These are phyloP conservation scores for Pagrus major DNA, from an alignment of 2,113 vertebrate genomes.

Conservation along the genomic window DNA sequence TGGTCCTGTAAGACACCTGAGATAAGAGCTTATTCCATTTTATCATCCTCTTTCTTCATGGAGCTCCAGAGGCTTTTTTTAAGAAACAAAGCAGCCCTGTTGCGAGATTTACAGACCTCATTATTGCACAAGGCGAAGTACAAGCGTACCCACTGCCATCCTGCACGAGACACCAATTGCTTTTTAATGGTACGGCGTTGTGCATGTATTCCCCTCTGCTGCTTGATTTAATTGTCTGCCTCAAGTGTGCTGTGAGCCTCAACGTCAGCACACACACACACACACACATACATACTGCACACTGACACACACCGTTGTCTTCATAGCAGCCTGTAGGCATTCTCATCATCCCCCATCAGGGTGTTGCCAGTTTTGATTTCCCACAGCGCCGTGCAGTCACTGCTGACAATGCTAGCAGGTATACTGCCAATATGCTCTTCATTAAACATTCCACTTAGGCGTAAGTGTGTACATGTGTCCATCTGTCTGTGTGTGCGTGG, in stretches of 20 bases:
- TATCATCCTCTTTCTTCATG: background rate
- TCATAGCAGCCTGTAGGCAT: conserved; percentile 46
- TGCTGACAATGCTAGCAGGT: conserved; percentile 38
- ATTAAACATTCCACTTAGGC: conserved; percentile 11
- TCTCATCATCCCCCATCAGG: conserved; percentile 46
- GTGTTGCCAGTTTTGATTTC: conserved; percentile 55
- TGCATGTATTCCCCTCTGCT: conserved; percentile 51
- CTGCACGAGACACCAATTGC: conserved; percentile 53
- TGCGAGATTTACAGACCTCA: conserved; percentile 44
- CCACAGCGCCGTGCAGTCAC: conserved; percentile 35
- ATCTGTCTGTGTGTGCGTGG: background rate
- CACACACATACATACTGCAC: background rate
- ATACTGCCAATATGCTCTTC: conserved; percentile 53
- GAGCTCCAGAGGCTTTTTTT: conserved; percentile 29
- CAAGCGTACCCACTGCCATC: conserved; percentile 2
- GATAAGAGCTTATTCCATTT: conserved; percentile 24
- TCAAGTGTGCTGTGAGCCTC: conserved; percentile 38
- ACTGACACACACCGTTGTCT: conserved; percentile 14
- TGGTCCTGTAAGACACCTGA: background rate
- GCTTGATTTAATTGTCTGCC: conserved; percentile 62
- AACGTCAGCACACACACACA: conserved; percentile 7
- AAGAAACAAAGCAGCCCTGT: conserved; percentile 19
- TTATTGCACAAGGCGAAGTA: conserved; percentile 18
- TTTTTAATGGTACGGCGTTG: conserved; percentile 56
- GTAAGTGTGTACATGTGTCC: conserved; percentile 1